A percentile compares a stretch with the other conserved stretches of the same genome.
phyloP scores from a whole-genome alignment of 2,888 invertebrate species.

The Azorinus chamasolen region DNA sequence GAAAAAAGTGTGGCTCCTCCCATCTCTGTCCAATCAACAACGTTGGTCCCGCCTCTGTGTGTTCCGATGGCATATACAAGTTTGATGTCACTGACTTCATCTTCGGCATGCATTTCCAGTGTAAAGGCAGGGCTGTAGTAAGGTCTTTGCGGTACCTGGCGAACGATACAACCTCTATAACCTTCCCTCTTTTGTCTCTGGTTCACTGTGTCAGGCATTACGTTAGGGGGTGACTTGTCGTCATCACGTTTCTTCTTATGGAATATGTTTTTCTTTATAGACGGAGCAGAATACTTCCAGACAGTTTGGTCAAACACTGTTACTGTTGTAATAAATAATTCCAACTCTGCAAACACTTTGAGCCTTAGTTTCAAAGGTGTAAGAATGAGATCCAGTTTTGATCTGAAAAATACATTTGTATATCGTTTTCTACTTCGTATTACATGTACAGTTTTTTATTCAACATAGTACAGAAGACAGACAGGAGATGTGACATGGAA shows the following conservation, averaged over 20 bases:
- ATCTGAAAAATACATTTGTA: too few relatives aligned
- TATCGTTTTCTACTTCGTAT: too few relatives aligned
- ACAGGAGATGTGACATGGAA: too few relatives aligned
- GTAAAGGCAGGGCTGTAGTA: conserved; percentile 66
- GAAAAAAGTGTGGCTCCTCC: conserved; percentile 61
- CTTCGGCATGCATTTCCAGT: conserved; percentile 64
- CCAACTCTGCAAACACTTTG: conserved; percentile 59
- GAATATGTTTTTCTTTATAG: conserved; percentile 64
- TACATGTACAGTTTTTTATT: too few relatives aligned
- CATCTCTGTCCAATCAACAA: conserved; percentile 69
- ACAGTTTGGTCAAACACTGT: conserved; percentile 65
- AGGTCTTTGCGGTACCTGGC: conserved; percentile 65
- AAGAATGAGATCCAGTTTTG: conserved; percentile 65
- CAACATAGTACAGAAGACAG: too few relatives aligned
- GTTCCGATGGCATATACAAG: conserved; percentile 70
- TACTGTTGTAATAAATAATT: conserved; percentile 27
- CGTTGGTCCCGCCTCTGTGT: conserved; percentile 66
- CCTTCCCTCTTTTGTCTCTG: conserved; percentile 36
- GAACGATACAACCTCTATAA: conserved; percentile 57
- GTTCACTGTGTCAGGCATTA: conserved; percentile 46
- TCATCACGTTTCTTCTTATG: conserved; percentile 45
- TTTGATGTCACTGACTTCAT: conserved; percentile 67
- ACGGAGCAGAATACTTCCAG: conserved; percentile 62
- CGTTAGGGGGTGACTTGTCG: conserved; percentile 59
- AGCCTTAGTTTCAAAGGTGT: conserved; percentile 61